phyloP scores from a whole-genome alignment of 1,140 invertebrate genomes.

The Camponotus pennsylvanicus region DNA sequence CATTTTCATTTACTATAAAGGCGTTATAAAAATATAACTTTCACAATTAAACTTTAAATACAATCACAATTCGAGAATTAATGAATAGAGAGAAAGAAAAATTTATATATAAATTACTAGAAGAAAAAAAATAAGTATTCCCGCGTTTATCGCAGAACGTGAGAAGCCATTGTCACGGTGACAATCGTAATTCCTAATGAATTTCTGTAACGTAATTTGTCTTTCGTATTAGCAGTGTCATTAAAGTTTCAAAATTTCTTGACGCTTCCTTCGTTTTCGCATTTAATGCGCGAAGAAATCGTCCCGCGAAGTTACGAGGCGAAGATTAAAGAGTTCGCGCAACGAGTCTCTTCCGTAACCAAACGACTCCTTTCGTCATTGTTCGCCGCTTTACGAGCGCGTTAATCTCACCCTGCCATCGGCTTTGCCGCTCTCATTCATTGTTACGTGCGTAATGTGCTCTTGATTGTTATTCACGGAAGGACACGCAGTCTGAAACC shows the following conservation, averaged over 20 bases:
- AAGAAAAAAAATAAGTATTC: constrained; percentile 34
- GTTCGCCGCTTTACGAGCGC: constrained; percentile 74
- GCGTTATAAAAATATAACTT: constrained; percentile 47
- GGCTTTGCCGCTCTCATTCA: constrained; percentile 71
- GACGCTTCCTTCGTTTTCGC: constrained; percentile 51
- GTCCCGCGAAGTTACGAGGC: constrained; percentile 53
- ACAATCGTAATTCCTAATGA: constrained; percentile 38
- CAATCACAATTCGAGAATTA: constrained; percentile 39
- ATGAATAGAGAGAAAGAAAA: neutral
- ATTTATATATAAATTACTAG: constrained; percentile 5
- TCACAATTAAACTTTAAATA: constrained; percentile 55
- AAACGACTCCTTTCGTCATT: constrained; percentile 72
- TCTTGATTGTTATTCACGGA: constrained; percentile 70
- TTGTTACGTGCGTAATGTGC: constrained; percentile 69
- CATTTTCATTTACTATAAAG: constrained; percentile 40
- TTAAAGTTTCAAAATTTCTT: constrained; percentile 60
- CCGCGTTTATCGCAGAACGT: constrained; percentile 16
- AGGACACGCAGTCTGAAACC: constrained; percentile 63
- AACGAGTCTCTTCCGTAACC: constrained; percentile 59
- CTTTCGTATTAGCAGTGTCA: constrained; percentile 37
- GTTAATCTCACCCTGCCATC: constrained; percentile 72
- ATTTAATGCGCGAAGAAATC: constrained; percentile 55
- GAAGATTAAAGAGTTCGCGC: constrained; percentile 60
- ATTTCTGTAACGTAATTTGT: constrained; percentile 55
- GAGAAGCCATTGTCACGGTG: constrained; percentile 5